Percentiles rank a stretch among this genome's conserved stretches.
These are phyloP conservation scores for Cyprinus carpio DNA, from an alignment of 2,113 vertebrate species.

Conservation along the genomic window DNA sequence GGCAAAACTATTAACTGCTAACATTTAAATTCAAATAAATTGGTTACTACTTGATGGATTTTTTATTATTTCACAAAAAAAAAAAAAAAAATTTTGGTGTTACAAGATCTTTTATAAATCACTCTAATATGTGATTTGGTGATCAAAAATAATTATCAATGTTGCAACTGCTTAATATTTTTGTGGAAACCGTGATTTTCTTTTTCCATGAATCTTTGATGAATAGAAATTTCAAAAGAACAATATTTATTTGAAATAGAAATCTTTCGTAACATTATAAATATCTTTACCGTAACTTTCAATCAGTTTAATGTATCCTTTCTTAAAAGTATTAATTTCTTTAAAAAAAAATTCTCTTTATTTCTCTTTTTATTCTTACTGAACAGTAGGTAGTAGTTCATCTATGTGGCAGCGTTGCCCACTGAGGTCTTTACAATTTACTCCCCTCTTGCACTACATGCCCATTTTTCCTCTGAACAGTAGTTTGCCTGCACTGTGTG, in stretches of 20 bases:
- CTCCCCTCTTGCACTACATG: background rate
- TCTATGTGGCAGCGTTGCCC: background rate
- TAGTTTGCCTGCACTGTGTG: background rate
- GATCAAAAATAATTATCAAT: no score
- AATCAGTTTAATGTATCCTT: background rate
- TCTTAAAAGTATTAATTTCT: background rate
- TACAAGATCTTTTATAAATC: background rate
- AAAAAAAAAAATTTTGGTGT: background rate
- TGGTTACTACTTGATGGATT: background rate
- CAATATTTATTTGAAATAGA: background rate
- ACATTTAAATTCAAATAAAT: background rate
- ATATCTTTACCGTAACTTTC: background rate
- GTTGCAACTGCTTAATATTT: no score
- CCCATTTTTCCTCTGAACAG: background rate
- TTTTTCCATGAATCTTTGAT: background rate
- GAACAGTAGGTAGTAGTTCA: background rate
- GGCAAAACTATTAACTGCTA: background rate
- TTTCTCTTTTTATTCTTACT: no score
- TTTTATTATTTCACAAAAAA: background rate
- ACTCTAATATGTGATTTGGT: background rate
- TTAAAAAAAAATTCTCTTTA: background rate
- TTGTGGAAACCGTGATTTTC: no score
- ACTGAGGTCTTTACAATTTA: background rate
- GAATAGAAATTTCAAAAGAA: background rate
- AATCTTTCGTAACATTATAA: background rate